phyloP scores from a whole-genome alignment of 2,113 vertebrate species.

The Daboia siamensis region DNA sequence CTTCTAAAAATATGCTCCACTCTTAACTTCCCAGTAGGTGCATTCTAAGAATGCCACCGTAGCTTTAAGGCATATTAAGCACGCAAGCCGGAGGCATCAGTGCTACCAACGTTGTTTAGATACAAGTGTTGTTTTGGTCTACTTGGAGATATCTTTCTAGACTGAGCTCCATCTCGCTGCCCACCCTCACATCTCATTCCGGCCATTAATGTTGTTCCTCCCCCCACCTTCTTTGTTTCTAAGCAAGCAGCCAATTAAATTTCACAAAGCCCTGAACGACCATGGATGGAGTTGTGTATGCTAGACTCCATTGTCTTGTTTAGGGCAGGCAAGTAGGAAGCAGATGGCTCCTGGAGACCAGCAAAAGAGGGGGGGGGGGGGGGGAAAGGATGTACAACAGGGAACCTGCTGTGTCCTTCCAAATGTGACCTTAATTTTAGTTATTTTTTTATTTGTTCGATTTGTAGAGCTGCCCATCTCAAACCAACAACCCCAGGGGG shows the following conservation, averaged over 20 bases:
- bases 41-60: not conserved
- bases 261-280: conserved; percentile 27
- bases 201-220: not conserved
- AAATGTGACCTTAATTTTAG: conserved; percentile 40
- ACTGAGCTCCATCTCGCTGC: not conserved
- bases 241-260: conserved; percentile 30
- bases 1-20: not conserved
- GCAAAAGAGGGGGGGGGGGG: conserved; percentile 5
- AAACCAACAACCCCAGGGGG: not conserved
- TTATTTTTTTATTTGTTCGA: not conserved
- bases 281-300: conserved; percentile 21
- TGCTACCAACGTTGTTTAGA: conserved; percentile 1
- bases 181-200: not conserved
- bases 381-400: not conserved
- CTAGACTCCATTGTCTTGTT: conserved; percentile 29
- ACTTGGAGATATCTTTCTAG: accelerated
- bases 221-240: not conserved
- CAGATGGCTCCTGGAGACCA: conserved; percentile 46
- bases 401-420: conserved; percentile 48
- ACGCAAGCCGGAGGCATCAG: not conserved
- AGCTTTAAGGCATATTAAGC: not conserved
- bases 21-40: conserved; percentile 7
- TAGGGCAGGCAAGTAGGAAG: conserved; percentile 33
- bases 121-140: not conserved
- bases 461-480: not conserved